phyloP scores from a whole-genome alignment of 2,797 vertebrate genomes.

The Pseudochirops corinnae region DNA sequence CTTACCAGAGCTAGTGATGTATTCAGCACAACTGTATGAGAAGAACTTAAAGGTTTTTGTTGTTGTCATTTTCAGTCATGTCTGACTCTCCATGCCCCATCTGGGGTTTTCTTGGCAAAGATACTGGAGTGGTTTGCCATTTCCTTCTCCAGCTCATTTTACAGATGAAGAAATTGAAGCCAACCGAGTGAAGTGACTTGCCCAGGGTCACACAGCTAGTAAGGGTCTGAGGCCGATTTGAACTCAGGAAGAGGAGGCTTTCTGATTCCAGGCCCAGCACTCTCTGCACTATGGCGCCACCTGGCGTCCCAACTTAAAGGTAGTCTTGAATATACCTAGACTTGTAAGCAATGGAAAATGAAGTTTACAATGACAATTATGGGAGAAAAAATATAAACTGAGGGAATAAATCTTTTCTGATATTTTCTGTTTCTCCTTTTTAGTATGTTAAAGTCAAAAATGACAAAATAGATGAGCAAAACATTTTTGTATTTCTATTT shows the following conservation, averaged over 20 bases:
- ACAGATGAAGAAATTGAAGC: no score
- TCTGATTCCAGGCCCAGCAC: no score
- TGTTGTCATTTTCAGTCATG: background rate
- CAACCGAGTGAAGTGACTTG: no score
- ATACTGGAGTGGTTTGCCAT: background rate
- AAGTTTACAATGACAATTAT: background rate
- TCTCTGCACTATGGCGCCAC: background rate
- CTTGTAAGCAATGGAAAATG: background rate
- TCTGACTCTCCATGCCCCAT: background rate
- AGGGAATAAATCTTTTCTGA: background rate
- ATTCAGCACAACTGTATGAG: background rate
- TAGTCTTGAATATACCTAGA: background rate
- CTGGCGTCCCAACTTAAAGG: background rate
- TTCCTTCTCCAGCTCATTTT: background rate
- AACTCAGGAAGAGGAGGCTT: no score
- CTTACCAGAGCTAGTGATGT: background rate
- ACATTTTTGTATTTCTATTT: slow-evolving; percentile 38
- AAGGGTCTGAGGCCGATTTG: no score
- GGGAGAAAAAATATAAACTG: background rate
- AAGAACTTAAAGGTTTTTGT: background rate
- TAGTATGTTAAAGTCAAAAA: slow-evolving; percentile 20
- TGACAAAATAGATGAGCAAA: background rate
- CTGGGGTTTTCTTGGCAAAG: background rate
- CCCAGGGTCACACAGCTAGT: no score
- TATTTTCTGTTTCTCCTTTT: slow-evolving; percentile 36